These are phyloP conservation scores for Caenorhabditis sulstoni DNA, from an alignment of 2,888 invertebrate species.

Conservation along the genomic window DNA sequence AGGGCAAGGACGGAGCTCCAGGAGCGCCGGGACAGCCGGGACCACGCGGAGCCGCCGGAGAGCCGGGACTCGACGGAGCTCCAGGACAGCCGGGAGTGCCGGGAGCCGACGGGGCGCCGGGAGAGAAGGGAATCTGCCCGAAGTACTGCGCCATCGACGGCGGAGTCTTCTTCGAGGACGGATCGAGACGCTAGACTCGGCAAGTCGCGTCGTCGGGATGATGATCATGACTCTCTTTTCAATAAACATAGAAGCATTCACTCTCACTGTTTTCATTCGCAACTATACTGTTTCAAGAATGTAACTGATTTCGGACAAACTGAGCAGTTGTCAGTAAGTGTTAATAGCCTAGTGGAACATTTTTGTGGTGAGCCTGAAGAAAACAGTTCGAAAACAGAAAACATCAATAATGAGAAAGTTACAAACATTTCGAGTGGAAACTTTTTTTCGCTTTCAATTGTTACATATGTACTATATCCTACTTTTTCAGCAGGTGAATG, in stretches of 20 bases:
- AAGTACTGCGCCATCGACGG: constrained; percentile 63
- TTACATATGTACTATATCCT: too few relatives aligned
- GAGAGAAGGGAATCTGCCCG: constrained; percentile 68
- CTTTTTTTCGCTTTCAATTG: too few relatives aligned
- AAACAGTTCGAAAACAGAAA: too few relatives aligned
- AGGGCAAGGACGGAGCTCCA: constrained; percentile 64
- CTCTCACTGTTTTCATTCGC: neutral
- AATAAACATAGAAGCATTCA: constrained; percentile 42
- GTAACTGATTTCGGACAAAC: too few relatives aligned
- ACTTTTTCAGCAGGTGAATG: too few relatives aligned
- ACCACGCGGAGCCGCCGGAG: constrained; percentile 61
- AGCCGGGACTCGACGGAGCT: constrained; percentile 60
- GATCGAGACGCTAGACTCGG: constrained; percentile 70
- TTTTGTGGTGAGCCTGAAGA: too few relatives aligned
- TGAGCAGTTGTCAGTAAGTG: too few relatives aligned
- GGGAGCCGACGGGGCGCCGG: constrained; percentile 52
- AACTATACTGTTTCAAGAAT: constrained; percentile 1
- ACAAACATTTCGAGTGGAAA: too few relatives aligned
- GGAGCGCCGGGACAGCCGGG: constrained; percentile 62
- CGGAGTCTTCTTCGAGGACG: constrained; percentile 71
- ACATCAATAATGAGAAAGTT: too few relatives aligned
- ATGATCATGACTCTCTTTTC: neutral
- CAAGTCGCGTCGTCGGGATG: too few relatives aligned
- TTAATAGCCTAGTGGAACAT: too few relatives aligned
- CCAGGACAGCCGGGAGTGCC: constrained; percentile 63